phyloP scores from a whole-genome alignment of 2,113 vertebrate species.

The Hypanus sabinus region DNA sequence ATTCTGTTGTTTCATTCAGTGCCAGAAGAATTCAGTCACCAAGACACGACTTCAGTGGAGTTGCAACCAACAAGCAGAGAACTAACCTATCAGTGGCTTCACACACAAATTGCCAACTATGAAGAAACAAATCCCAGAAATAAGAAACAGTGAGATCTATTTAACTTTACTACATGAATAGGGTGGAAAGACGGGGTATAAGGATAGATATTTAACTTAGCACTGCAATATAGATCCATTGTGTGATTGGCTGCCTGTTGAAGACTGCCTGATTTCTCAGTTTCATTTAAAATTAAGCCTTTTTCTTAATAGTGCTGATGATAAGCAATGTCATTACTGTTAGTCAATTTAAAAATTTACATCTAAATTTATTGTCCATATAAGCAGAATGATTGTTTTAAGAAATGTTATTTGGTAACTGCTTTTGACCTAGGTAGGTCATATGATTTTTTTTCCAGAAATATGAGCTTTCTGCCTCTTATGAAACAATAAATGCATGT shows the following conservation, averaged over 20 bases:
- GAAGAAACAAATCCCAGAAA: constrained; percentile 51
- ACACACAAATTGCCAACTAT: constrained; percentile 53
- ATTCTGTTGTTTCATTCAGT: constrained; percentile 52
- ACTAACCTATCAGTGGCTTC: constrained; percentile 61
- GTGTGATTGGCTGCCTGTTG: not conserved
- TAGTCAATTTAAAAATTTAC: not conserved
- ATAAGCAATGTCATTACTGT: not conserved
- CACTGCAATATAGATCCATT: not conserved
- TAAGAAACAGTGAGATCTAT: constrained; percentile 65
- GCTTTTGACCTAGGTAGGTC: not conserved
- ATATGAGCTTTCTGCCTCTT: not conserved
- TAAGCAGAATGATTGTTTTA: not conserved
- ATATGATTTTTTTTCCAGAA: not conserved
- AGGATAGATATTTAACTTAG: not conserved
- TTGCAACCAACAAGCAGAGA: constrained; percentile 52
- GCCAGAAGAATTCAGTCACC: constrained; percentile 45
- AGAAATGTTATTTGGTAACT: not conserved
- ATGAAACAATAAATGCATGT: not conserved
- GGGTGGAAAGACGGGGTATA: too few relatives aligned
- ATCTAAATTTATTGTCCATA: not conserved
- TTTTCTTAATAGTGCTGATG: not conserved
- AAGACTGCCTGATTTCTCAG: not conserved
- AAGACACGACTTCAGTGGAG: constrained; percentile 43
- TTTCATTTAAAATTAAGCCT: not conserved
- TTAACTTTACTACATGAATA: constrained; percentile 41